Percentiles rank a stretch among this genome's conserved stretches.
Conservation (phyloP, 2,113 vertebrate genomes). For the Lagopus leucura region DNA sequence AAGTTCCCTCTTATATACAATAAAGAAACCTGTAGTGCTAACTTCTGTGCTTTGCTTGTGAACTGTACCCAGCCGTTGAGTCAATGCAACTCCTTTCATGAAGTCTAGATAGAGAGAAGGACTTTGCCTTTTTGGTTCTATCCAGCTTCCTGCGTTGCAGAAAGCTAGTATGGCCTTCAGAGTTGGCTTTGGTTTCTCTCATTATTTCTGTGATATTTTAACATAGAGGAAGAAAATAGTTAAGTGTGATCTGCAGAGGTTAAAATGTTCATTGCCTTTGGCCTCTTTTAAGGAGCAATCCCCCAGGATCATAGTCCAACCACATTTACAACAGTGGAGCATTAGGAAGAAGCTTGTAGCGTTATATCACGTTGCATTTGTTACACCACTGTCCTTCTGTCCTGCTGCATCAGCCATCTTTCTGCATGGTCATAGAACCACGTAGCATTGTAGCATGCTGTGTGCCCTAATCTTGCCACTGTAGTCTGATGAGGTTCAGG, state of each 20-base stretch:
- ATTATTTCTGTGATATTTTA: background rate
- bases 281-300: background rate
- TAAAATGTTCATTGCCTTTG: background rate
- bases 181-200: background rate
- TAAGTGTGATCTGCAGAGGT: background rate
- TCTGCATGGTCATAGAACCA: background rate
- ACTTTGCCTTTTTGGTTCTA: background rate
- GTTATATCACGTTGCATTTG: background rate
- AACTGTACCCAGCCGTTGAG: fast-evolving
- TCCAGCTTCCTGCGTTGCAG: background rate
- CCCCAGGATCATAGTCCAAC: background rate
- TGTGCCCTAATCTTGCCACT: background rate
- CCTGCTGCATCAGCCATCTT: background rate
- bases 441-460: fast-evolving
- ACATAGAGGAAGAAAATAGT: background rate
- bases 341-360: background rate
- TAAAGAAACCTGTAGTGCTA: background rate
- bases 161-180: background rate
- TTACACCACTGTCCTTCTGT: background rate
- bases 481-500: background rate
- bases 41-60: background rate
- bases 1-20: background rate
- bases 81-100: background rate
- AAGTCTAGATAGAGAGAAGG: background rate
- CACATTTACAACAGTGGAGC: fast-evolving